Evolutionary conservation across 2,797 vertebrate species (phyloP), one percentile per base, ranked within the genome.

Genomic region (Florisuga fusca): DNA sequence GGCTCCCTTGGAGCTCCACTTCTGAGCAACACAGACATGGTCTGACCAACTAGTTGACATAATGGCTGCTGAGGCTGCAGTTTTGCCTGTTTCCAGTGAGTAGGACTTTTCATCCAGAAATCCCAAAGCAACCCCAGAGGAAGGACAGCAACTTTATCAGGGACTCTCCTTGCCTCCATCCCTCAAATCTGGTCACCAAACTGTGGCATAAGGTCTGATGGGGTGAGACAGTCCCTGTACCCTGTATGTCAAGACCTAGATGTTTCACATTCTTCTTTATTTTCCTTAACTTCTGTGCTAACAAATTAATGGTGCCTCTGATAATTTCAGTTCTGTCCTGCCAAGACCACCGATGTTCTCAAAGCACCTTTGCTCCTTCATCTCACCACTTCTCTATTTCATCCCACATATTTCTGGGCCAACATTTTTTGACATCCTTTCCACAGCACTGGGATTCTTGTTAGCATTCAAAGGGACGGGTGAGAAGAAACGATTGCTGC

Each of bases 11-110:
- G 59, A 81, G 36, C 11, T 18, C 63, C 33, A 5, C 18, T 61
- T 53, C 72, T 2, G 54, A 34, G 41, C 6, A 33, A 31, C 51
- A 5, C 0, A 2, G 48, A 10, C 36, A 7, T 0, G 0, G 45
- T 10, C 46, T 33, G 46, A 64, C 6, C 22, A 4, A 29, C 45
- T 2, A 17, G 20, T 2, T n/a, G 57, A 48, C 31, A 26, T 3
- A 29, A 9, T 1, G 25, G 50, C 38, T 71, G 16, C 1, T 27
- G 1, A 29, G 12, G 59, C 58, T 26, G 58, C 34, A 23, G 41
- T 33, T 43, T 12, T 5, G 0, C 41, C 55, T 6, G 0, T 13
- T 50, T 27, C 41, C 25, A 41, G 45, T 2, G 19, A 8, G 23
- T 7, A 26, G 10, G 55, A n/a, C 17, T 34, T 10, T 7, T 27